Evolutionary conservation across 2,113 vertebrate species (phyloP).

Genomic region (Triplophysa siluroides): DNA sequence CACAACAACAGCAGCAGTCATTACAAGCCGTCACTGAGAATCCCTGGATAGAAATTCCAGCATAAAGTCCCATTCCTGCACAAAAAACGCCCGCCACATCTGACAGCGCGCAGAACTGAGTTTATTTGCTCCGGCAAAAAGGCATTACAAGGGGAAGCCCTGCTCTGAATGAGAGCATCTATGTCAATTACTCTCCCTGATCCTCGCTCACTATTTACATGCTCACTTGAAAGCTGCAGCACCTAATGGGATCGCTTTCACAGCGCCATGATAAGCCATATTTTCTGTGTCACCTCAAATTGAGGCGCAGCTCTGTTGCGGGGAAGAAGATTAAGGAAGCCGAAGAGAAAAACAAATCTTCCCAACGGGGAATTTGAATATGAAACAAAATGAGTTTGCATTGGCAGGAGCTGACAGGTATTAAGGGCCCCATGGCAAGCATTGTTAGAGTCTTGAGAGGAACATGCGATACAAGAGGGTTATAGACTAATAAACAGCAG

Average conservation of each 20-base stretch:
- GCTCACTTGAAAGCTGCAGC: slow-evolving; percentile 59
- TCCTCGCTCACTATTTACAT: slow-evolving; percentile 69
- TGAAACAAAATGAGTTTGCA: slow-evolving; percentile 53
- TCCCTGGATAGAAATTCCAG: not conserved
- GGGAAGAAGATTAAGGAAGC: slow-evolving; percentile 72
- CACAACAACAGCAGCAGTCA: not conserved
- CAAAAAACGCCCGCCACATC: not conserved
- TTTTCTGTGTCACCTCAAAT: slow-evolving; percentile 71
- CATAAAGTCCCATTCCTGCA: slow-evolving; percentile 9
- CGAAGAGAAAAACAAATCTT: slow-evolving; percentile 55
- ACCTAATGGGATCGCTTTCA: slow-evolving; percentile 76
- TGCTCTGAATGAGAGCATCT: slow-evolving; percentile 68
- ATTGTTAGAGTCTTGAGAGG: slow-evolving; percentile 74
- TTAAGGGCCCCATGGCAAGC: slow-evolving; percentile 69
- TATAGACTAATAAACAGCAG: slow-evolving; percentile 78
- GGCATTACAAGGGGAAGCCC: slow-evolving; percentile 62
- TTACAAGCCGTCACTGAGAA: not conserved
- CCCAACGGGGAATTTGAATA: slow-evolving; percentile 60
- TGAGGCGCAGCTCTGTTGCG: slow-evolving; percentile 68
- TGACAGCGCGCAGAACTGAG: slow-evolving; percentile 43
- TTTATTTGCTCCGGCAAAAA: slow-evolving; percentile 69
- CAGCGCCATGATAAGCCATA: slow-evolving; percentile 75
- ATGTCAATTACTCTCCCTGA: slow-evolving; percentile 78
- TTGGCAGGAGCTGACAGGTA: slow-evolving; percentile 69
- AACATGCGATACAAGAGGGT: slow-evolving; percentile 71